phyloP scores from a whole-genome alignment of 2,797 vertebrate species.

The Xenops minutus region DNA sequence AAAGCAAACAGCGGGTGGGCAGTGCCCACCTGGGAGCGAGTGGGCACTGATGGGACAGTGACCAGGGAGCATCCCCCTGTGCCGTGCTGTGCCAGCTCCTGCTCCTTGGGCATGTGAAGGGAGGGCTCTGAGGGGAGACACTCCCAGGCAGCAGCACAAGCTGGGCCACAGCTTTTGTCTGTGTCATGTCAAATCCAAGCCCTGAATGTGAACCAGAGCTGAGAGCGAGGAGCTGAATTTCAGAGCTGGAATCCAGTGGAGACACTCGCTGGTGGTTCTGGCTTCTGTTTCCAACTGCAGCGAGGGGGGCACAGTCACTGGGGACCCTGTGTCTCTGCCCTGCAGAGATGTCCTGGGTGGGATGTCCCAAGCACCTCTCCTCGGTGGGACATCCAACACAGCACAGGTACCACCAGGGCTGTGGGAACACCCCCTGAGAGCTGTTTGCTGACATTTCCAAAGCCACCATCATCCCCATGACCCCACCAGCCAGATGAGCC shows the following conservation, averaged over 20 bases:
- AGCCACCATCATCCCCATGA: neutral
- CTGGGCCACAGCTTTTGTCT: neutral
- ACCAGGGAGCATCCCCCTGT: neutral
- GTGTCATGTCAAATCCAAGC: neutral
- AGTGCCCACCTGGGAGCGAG: neutral
- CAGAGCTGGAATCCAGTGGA: neutral
- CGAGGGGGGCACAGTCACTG: accelerated
- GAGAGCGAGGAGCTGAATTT: neutral
- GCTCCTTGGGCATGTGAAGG: accelerated
- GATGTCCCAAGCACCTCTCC: neutral
- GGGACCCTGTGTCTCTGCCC: neutral
- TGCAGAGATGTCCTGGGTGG: neutral
- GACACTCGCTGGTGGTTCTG: neutral
- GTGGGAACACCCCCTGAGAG: neutral
- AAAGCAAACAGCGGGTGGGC: neutral
- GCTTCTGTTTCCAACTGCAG: neutral
- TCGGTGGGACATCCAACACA: neutral
- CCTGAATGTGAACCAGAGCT: neutral
- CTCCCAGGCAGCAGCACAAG: neutral
- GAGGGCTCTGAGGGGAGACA: too few species aligned
- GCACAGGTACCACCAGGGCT: neutral
- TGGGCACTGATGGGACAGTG: neutral
- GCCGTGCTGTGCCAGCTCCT: neutral
- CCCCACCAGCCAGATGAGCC: accelerated
- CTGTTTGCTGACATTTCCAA: neutral